Evolutionary conservation across 2,113 vertebrate species (phyloP).

Genomic region (Irena cyanogastra): DNA sequence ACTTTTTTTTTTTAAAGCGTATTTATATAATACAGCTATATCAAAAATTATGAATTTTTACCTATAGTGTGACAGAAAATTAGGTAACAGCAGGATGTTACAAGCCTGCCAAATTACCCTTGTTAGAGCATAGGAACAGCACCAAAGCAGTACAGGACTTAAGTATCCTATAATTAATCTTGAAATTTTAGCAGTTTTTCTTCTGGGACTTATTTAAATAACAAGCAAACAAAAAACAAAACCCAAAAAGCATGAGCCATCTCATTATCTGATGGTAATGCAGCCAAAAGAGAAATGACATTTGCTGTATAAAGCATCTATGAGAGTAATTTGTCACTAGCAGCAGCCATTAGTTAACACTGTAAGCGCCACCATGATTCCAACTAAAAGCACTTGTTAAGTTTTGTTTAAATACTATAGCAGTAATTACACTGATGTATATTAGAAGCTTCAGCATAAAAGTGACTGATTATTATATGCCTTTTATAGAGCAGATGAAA

Average conservation of each 20-base stretch:
- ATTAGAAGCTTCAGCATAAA: background rate
- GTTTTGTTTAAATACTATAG: background rate
- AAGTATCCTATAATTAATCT: background rate
- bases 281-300: background rate
- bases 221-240: background rate
- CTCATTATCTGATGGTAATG: background rate
- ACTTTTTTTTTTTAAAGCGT: too few species aligned
- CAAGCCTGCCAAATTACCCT: background rate
- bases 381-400: background rate
- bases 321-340: background rate
- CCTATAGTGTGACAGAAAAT: background rate
- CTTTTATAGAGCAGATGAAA: background rate
- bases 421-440: background rate
- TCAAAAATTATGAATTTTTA: background rate
- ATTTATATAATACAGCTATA: background rate
- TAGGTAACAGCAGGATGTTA: background rate
- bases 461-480: background rate
- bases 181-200: background rate
- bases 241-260: background rate
- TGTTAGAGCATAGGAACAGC: background rate
- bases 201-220: background rate
- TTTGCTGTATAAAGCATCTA: background rate
- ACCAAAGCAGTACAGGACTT: background rate
- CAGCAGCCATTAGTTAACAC: background rate
- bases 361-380: background rate